A percentile compares a stretch with the other conserved stretches of the same genome.
Evolutionary conservation across 2,113 vertebrate genomes (phyloP).

Genomic region (Sceloporus undulatus): DNA sequence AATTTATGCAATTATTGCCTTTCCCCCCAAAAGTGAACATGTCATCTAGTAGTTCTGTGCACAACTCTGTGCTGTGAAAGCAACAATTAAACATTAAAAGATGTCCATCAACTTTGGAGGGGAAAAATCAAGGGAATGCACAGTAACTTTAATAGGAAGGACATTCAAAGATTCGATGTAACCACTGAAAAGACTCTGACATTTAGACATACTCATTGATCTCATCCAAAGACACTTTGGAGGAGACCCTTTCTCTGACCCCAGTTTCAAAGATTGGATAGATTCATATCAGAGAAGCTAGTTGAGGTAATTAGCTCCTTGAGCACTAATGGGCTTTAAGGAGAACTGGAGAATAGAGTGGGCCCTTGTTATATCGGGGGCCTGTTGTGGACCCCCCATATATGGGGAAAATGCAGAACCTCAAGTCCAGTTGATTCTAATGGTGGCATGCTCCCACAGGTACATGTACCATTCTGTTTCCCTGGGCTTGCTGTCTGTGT

Average conservation of each 20-base stretch:
- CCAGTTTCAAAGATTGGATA: no score
- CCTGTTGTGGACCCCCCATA: no score
- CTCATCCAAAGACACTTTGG: background rate
- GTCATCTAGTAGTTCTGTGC: background rate
- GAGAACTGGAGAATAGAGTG: background rate
- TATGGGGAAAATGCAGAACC: no score
- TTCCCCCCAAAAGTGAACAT: background rate
- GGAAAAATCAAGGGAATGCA: background rate
- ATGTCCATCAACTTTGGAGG: no score
- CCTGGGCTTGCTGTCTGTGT: no score
- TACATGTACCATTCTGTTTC: no score
- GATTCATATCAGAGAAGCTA: no score
- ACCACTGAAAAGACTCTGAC: background rate
- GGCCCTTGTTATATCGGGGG: no score
- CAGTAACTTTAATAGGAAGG: background rate
- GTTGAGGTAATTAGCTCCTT: background rate
- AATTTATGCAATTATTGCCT: background rate
- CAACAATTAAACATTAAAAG: background rate
- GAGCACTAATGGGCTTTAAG: background rate
- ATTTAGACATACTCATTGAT: background rate
- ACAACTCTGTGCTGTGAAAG: background rate
- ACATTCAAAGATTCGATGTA: background rate
- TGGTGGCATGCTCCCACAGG: no score
- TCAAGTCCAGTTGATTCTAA: no score
- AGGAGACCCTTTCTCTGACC: no score